Conservation (phyloP, 2,113 vertebrate genomes). For the Ochotona princeps region DNA sequence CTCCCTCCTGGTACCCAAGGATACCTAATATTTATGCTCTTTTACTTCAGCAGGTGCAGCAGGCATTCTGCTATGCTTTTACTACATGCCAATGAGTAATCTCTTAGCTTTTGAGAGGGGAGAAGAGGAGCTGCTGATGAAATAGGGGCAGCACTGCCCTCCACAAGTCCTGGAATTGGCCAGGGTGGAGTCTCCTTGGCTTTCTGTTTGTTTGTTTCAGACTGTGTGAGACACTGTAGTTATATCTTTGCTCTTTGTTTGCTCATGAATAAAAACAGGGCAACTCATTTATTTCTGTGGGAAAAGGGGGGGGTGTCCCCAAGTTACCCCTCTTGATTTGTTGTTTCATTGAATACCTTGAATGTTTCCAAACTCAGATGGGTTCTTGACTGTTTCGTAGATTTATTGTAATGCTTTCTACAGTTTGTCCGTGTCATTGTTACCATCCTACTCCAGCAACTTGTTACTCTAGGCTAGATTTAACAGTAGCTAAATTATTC, state of each 20-base stretch:
- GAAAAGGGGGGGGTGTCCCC: too few relatives aligned
- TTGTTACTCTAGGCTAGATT: not conserved
- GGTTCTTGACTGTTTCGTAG: not conserved
- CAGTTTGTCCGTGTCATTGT: not conserved
- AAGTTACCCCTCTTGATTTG: not conserved
- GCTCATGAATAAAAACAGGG: too few relatives aligned
- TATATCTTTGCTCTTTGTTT: not conserved
- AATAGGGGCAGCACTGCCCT: not conserved
- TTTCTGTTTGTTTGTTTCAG: too few relatives aligned
- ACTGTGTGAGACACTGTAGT: fast-evolving
- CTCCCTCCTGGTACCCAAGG: not conserved
- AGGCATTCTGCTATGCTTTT: not conserved
- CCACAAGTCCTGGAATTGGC: not conserved
- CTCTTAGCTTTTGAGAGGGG: not conserved
- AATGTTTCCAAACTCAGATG: not conserved
- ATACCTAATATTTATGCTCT: not conserved
- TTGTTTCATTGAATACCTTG: not conserved
- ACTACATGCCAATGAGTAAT: not conserved
- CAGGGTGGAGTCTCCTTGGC: too few relatives aligned
- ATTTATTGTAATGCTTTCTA: not conserved
- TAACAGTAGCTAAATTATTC: not conserved
- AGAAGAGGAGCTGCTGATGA: not conserved
- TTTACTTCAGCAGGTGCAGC: not conserved
- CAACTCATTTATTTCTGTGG: not conserved
- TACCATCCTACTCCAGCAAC: not conserved